Percentiles rank a stretch among this genome's conserved stretches.
Conservation (phyloP, 2,113 vertebrate genomes). For the Chrysochloris asiatica region DNA sequence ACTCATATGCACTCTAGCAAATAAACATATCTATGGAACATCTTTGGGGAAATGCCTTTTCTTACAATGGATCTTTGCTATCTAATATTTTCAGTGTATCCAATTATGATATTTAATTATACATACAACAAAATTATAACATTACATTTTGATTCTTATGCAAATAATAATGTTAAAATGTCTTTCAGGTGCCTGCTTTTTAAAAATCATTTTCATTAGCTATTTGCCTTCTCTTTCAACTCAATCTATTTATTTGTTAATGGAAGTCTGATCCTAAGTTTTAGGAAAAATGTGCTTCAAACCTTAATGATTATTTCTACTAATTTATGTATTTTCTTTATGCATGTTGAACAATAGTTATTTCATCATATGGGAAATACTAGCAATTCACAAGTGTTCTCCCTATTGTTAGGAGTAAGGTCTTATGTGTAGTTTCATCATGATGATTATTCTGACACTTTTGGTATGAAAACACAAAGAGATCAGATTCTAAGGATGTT, state of each 20-base stretch:
- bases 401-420: not conserved
- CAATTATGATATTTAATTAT: slow-evolving; percentile 59
- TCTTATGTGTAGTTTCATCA: slow-evolving; percentile 26
- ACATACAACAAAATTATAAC: slow-evolving; percentile 55
- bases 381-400: slow-evolving; percentile 9
- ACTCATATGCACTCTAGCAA: not conserved
- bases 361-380: not conserved
- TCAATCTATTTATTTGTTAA: slow-evolving; percentile 28
- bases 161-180: slow-evolving; percentile 54
- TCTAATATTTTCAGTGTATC: slow-evolving; percentile 35
- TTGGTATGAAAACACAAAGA: slow-evolving; percentile 37
- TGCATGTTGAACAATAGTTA: slow-evolving; percentile 42
- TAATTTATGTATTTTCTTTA: slow-evolving; percentile 38
- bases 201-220: slow-evolving; percentile 60
- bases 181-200: slow-evolving; percentile 38
- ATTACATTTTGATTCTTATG: slow-evolving; percentile 65
- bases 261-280: slow-evolving; percentile 53
- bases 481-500: slow-evolving; percentile 17
- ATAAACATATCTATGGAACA: slow-evolving; percentile 43
- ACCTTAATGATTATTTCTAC: slow-evolving; percentile 44
- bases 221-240: slow-evolving; percentile 38
- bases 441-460: not conserved
- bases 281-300: slow-evolving; percentile 34
- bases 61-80: slow-evolving; percentile 50
- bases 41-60: slow-evolving; percentile 52